A percentile compares a stretch with the other conserved stretches of the same genome.
These are phyloP conservation scores for Melipona bicolor DNA, from an alignment of 2,888 invertebrate species.

Conservation along the genomic window DNA sequence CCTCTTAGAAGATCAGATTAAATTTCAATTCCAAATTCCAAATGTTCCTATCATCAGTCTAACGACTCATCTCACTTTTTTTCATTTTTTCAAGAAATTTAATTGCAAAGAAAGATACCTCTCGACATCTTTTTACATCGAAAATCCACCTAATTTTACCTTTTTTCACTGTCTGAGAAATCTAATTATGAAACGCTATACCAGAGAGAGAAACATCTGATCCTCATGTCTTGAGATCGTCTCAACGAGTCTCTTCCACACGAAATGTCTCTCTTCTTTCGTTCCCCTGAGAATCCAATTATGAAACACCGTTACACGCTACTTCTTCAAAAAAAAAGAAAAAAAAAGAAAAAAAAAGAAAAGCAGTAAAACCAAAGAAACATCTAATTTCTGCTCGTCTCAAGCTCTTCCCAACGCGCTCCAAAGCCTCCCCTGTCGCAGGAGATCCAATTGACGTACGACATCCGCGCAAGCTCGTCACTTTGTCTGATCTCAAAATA, in stretches of 20 bases:
- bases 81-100: background rate
- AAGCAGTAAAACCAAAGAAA: background rate
- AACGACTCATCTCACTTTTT: background rate
- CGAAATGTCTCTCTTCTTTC: background rate
- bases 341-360: background rate
- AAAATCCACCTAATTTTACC: background rate
- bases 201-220: background rate
- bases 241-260: background rate
- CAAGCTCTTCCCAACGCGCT: background rate
- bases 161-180: background rate
- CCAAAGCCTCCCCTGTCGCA: background rate
- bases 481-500: background rate
- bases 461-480: background rate
- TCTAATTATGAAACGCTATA: background rate
- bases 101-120: background rate
- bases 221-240: background rate
- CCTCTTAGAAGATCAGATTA: no score
- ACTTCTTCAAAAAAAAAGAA: background rate
- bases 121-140: background rate
- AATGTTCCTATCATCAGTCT: background rate
- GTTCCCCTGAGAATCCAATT: background rate
- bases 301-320: background rate
- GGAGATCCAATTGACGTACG: background rate
- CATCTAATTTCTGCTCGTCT: background rate
- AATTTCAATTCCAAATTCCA: background rate